These are phyloP conservation scores for Bombus affinis DNA, from an alignment of 1,140 invertebrate genomes.

Conservation along the genomic window DNA sequence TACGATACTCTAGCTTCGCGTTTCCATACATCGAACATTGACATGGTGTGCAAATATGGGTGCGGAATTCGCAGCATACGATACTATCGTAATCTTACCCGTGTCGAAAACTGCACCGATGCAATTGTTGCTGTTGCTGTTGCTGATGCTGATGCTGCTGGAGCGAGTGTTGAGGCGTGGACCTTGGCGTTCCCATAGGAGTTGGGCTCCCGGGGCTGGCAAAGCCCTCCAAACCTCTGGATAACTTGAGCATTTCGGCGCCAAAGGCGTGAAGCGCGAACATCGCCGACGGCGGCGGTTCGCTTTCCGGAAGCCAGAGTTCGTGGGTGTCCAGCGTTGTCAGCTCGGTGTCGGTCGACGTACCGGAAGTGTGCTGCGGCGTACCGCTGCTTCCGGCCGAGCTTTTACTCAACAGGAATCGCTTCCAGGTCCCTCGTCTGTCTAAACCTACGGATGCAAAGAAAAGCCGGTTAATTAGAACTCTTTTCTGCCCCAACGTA, in stretches of 20 bases:
- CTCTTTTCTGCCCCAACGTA: rapidly evolving
- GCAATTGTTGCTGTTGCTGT: conserved; percentile 60
- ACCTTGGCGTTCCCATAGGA: conserved; percentile 49
- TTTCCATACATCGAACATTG: not conserved
- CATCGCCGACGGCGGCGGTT: conserved; percentile 90
- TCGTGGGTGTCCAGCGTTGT: conserved; percentile 91
- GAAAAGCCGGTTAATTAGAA: not conserved
- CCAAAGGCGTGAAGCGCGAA: conserved; percentile 91
- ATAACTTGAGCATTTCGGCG: conserved; percentile 91
- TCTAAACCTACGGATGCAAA: conserved; percentile 6
- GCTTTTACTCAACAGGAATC: conserved; percentile 81
- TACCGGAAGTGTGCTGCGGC: conserved; percentile 87
- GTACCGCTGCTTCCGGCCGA: conserved; percentile 80
- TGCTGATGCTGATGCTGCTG: conserved; percentile 68
- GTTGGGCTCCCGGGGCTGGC: conserved; percentile 67
- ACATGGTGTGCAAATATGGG: not conserved
- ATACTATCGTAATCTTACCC: conserved; percentile 63
- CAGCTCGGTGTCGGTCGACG: conserved; percentile 91
- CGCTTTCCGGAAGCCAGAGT: conserved; percentile 90
- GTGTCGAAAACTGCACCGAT: conserved; percentile 72
- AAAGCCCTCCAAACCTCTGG: conserved; percentile 87
- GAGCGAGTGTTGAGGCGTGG: conserved; percentile 62
- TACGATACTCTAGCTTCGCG: too few relatives aligned
- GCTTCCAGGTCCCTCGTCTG: conserved; percentile 86
- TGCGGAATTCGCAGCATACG: not conserved